Evolutionary conservation across 2,797 vertebrate species (phyloP).

Genomic region (Falco peregrinus): DNA sequence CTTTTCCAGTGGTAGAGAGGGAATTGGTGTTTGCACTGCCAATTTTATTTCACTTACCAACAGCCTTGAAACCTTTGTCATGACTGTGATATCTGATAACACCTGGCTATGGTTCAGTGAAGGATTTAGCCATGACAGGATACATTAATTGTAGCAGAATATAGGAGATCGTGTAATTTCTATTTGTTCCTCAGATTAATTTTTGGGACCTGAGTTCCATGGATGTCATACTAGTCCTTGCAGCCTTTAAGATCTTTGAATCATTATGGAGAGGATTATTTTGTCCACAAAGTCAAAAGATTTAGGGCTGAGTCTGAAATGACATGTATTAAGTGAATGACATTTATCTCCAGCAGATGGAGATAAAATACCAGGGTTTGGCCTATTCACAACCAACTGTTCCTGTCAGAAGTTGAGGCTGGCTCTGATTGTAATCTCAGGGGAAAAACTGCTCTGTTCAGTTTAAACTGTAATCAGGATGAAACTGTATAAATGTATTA

Average conservation of each 20-base stretch:
- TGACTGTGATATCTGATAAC: not conserved
- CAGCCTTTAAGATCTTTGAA: not conserved
- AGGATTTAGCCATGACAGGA: not conserved
- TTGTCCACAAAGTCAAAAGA: not conserved
- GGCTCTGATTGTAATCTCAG: not conserved
- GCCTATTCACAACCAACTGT: not conserved
- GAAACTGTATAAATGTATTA: not conserved
- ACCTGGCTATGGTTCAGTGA: not conserved
- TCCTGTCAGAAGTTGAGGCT: not conserved
- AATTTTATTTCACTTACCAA: not conserved
- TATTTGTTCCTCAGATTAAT: not conserved
- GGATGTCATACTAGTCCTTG: not conserved
- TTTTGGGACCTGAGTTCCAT: not conserved
- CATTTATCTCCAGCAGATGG: slow-evolving; percentile 46
- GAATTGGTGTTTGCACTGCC: not conserved
- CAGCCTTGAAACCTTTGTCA: not conserved
- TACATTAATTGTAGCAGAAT: not conserved
- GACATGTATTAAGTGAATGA: not conserved
- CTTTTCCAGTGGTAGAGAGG: not conserved
- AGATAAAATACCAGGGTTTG: slow-evolving; percentile 22
- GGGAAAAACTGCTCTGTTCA: not conserved
- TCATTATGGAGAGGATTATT: not conserved
- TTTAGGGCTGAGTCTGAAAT: not conserved
- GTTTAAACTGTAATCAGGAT: not conserved
- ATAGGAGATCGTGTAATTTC: not conserved